Conservation (phyloP, 1,140 invertebrate genomes). For the Drosophila nannoptera region DNA sequence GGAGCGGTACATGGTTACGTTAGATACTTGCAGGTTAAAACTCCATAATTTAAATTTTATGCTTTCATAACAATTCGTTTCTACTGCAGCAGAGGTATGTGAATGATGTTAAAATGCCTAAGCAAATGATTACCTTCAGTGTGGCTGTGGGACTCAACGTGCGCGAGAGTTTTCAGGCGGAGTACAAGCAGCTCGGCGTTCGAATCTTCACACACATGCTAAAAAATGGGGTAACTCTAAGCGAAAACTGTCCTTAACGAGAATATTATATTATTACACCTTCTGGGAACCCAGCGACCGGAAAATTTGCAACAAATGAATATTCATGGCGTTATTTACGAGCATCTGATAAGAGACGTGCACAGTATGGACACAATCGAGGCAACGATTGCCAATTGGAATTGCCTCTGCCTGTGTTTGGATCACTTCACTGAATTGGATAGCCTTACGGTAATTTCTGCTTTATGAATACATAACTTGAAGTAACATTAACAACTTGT, state of each 20-base stretch:
- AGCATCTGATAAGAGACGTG: constrained; percentile 50
- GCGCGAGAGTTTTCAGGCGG: constrained; percentile 42
- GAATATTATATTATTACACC: neutral
- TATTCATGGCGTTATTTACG: constrained; percentile 60
- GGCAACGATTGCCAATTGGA: constrained; percentile 42
- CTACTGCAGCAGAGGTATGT: constrained; percentile 33
- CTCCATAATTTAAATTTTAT: neutral
- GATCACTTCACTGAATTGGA: constrained; percentile 55
- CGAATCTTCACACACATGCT: constrained; percentile 51
- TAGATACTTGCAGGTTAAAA: constrained; percentile 53
- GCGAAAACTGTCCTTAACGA: neutral
- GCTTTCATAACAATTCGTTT: neutral
- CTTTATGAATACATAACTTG: neutral
- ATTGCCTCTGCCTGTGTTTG: constrained; percentile 56
- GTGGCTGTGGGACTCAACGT: constrained; percentile 60
- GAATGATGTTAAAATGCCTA: constrained; percentile 36
- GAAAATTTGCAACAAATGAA: constrained; percentile 54
- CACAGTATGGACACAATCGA: constrained; percentile 51
- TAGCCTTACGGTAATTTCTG: constrained; percentile 37
- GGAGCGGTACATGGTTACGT: constrained; percentile 56
- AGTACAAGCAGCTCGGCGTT: constrained; percentile 53
- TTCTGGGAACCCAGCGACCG: constrained; percentile 18
- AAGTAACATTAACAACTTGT: neutral
- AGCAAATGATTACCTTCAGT: constrained; percentile 44
- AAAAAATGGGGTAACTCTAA: constrained; percentile 38